These are phyloP conservation scores for Agrochola litura DNA, from an alignment of 2,888 invertebrate species.

Conservation along the genomic window DNA sequence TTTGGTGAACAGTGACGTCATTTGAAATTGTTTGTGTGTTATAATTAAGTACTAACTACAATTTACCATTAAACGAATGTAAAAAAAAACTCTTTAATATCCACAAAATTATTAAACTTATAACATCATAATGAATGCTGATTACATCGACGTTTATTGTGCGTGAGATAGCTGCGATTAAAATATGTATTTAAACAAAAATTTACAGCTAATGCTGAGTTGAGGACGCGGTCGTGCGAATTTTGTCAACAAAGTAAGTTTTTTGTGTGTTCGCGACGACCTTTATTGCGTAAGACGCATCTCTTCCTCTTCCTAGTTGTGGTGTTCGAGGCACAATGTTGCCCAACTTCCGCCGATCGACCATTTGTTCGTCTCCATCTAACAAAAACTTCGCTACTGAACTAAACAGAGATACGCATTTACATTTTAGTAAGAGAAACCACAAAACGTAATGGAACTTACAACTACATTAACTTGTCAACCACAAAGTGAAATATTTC, in stretches of 20 bases:
- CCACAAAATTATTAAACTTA: neutral
- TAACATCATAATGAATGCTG: conserved; percentile 4
- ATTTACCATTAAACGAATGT: neutral
- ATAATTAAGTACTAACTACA: neutral
- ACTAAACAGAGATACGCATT: conserved; percentile 45
- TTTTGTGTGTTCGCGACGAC: conserved; percentile 78
- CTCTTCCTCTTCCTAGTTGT: conserved; percentile 86
- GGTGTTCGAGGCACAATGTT: conserved; percentile 75
- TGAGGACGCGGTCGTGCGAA: conserved; percentile 69
- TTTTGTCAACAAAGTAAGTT: conserved; percentile 74
- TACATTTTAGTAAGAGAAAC: conserved; percentile 42
- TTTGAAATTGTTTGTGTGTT: neutral
- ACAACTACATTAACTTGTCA: conserved; percentile 44
- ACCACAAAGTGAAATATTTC: conserved; percentile 54
- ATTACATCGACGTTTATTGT: conserved; percentile 25
- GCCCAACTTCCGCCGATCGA: conserved; percentile 78
- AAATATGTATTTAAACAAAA: conserved; percentile 38
- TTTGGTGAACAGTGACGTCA: neutral
- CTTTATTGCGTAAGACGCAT: conserved; percentile 84
- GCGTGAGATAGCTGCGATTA: conserved; percentile 33
- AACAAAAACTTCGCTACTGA: conserved; percentile 53
- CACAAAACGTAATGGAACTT: conserved; percentile 41
- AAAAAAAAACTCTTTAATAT: neutral
- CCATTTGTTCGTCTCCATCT: conserved; percentile 63
- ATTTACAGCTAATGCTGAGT: conserved; percentile 41